A percentile compares a stretch with the other conserved stretches of the same genome.
Evolutionary conservation across 2,797 vertebrate species (phyloP).

Genomic region (Paratrypauchen microcephalus): DNA sequence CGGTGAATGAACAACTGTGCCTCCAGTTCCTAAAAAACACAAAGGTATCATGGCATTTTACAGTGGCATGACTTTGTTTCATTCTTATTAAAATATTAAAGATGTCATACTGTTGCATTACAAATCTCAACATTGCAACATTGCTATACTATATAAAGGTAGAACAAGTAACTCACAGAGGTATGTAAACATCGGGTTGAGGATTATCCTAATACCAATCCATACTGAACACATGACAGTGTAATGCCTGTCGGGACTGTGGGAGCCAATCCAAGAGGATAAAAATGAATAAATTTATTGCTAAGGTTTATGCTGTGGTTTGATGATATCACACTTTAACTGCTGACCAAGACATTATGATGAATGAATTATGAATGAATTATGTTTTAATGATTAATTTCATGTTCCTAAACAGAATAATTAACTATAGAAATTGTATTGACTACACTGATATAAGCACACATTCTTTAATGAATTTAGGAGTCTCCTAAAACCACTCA

Average conservation of each 20-base stretch:
- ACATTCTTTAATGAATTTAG: neutral
- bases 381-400: no score
- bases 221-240: conserved; percentile 61
- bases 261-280: conserved; percentile 4
- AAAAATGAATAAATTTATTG: neutral
- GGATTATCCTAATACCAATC: conserved; percentile 64
- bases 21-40: conserved; percentile 25
- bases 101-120: neutral
- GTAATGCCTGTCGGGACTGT: conserved; percentile 52
- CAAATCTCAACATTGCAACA: conserved; percentile 41
- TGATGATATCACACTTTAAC: neutral
- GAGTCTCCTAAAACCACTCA: neutral
- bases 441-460: neutral
- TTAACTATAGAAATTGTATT: neutral
- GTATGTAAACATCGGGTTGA: conserved; percentile 54
- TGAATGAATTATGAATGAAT: no score
- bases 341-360: neutral
- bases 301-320: neutral
- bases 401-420: neutral
- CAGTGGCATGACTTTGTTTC: neutral
- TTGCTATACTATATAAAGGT: conserved; percentile 30
- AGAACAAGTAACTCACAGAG: conserved; percentile 30
- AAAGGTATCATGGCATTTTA: neutral
- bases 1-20: neutral
- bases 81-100: neutral